Conservation (phyloP, 2,113 vertebrate genomes). For the Ailurus styani region DNA sequence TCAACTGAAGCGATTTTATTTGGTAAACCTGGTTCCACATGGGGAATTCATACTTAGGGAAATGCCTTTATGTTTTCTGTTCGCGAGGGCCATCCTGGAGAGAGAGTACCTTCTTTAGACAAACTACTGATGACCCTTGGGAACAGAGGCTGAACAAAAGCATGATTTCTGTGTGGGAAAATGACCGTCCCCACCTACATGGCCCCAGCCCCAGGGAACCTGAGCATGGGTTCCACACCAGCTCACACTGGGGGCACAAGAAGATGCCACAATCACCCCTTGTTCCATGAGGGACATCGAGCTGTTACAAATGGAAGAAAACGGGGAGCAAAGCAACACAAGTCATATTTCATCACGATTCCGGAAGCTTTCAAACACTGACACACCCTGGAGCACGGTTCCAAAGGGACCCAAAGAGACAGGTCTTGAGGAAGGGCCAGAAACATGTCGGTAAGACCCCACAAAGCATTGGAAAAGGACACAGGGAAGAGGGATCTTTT, state of each 20-base stretch:
- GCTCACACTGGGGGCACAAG: neutral
- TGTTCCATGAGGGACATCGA: neutral
- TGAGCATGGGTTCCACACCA: no score
- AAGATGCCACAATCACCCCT: accelerated
- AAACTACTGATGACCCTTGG: accelerated
- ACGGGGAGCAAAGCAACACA: neutral
- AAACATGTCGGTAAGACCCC: neutral
- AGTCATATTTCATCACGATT: no score
- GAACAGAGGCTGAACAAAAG: neutral
- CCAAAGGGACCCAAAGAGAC: neutral
- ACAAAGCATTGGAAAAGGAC: neutral
- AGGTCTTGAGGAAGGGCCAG: accelerated
- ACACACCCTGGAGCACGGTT: accelerated
- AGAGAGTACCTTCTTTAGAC: neutral
- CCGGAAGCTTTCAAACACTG: accelerated
- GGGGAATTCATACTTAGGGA: neutral
- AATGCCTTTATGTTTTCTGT: neutral
- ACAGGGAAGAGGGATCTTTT: no score
- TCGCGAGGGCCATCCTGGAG: neutral
- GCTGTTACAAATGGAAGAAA: accelerated
- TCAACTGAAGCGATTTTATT: accelerated
- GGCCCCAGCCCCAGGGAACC: neutral
- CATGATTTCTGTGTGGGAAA: accelerated
- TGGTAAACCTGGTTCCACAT: neutral
- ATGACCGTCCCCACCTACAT: neutral